Base-by-base conservation (phyloP, 2,113 vertebrate genomes). In the Protobothrops mucrosquamatus region DNA sequence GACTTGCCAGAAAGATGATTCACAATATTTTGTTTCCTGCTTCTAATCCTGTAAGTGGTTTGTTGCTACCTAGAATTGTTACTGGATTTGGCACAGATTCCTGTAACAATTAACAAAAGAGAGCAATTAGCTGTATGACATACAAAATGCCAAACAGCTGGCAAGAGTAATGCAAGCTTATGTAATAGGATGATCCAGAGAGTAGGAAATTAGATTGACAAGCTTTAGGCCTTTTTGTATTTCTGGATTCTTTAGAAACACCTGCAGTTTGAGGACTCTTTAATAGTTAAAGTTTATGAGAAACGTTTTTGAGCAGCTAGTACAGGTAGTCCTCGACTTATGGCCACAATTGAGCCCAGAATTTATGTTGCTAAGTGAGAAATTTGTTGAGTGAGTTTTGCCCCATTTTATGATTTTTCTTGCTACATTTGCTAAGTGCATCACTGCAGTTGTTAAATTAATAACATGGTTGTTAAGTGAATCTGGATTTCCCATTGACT, bases 21-120 rank as follows among this genome's bases (percentile, higher is more conserved):
- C 96, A 95, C 94, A 93, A 92, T 96, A 56, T 51, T 95, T 93
- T 90, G 91, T 86, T 96, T 97, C 94, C 94, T 96, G 92, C 93
- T 94, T 92, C 39, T 93, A 93, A 89, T 86, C 14, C 57, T 14
- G 51, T 81, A 94, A 94, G 93, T 92, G 86, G 86, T 69, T 97
- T 92, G 43, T 92, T 93, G 29, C 69, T 93, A 89, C 54, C 91
- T 95, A 89, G 87, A 90, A 85, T 85, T 86, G 87, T 57, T 89
- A 59, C 39, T 46, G 52, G 64, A 46, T 89, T 85, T 91, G 56
- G 51, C 48, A 92, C 26, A 26, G 12, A 88, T 94, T 93, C 94
- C 93, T 94, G 0, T 91, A 93, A 91, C 87, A 91, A 94, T 95
- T 94, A 94, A 94, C 94, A 96, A 96, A 74, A 93, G 92, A 89